Percentiles rank a stretch among this genome's conserved stretches.
phyloP scores from a whole-genome alignment of 2,888 invertebrate species.

The Plebejus melissa region DNA sequence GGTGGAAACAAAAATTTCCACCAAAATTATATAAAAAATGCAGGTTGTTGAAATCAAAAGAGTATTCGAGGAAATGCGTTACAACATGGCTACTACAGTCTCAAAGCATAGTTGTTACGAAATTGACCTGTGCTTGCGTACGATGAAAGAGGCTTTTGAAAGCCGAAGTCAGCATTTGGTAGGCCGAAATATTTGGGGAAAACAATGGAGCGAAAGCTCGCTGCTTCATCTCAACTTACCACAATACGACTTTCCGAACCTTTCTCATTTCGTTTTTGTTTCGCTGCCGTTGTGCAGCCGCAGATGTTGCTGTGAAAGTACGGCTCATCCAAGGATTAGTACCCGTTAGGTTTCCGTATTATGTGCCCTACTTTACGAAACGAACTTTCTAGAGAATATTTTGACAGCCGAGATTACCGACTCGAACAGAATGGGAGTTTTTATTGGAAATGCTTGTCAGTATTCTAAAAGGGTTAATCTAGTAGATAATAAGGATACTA shows the following conservation, averaged over 20 bases:
- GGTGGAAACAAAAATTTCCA: too few relatives aligned
- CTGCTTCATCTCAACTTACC: constrained; percentile 61
- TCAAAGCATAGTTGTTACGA: not conserved
- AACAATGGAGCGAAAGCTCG: constrained; percentile 41
- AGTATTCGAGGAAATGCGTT: not conserved
- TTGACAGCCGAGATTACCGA: constrained; percentile 31
- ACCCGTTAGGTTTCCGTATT: constrained; percentile 67
- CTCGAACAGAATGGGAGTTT: not conserved
- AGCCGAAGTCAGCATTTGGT: constrained; percentile 34
- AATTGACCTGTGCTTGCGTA: not conserved
- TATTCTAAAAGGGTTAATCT: not conserved
- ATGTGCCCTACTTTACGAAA: constrained; percentile 56
- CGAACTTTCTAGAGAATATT: constrained; percentile 35
- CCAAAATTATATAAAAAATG: too few relatives aligned
- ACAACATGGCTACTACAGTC: not conserved
- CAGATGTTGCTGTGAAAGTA: constrained; percentile 66
- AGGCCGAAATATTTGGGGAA: constrained; percentile 34
- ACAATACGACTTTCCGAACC: constrained; percentile 70
- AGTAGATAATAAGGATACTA: not conserved
- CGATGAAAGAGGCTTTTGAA: constrained; percentile 24
- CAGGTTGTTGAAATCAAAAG: not conserved
- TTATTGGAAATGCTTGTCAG: not conserved
- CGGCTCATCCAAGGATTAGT: constrained; percentile 75
- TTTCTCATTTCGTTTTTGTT: constrained; percentile 77
- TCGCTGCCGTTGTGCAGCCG: constrained; percentile 54